Conservation (phyloP, 2,797 vertebrate genomes). For the Gobionotothen gibberifrons region DNA sequence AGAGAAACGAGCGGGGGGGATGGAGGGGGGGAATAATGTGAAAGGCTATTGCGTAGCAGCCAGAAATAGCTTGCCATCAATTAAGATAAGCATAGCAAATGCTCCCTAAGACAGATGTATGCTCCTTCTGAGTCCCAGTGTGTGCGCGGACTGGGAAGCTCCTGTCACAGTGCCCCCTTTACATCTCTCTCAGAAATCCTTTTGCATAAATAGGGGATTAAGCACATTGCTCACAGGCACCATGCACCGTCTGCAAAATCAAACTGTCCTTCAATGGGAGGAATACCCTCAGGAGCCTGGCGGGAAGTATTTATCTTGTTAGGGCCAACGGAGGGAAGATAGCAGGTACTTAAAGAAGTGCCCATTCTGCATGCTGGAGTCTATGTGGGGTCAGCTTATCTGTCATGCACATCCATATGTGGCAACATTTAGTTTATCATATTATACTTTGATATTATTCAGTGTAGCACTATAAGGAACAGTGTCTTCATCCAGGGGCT, state of each 20-base stretch:
- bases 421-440: too few relatives aligned
- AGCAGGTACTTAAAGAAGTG: slow-evolving; percentile 24
- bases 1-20: slow-evolving; percentile 1
- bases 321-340: slow-evolving; percentile 28
- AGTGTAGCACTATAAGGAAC: too few relatives aligned
- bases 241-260: slow-evolving; percentile 44
- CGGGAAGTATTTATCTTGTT: slow-evolving; percentile 53
- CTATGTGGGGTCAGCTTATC: slow-evolving; percentile 15
- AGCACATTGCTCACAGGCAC: slow-evolving; percentile 39
- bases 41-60: slow-evolving; percentile 56
- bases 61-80: slow-evolving; percentile 73
- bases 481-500: too few relatives aligned
- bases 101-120: slow-evolving; percentile 64
- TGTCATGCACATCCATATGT: not conserved
- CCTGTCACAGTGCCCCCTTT: slow-evolving; percentile 42
- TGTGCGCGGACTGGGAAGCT: slow-evolving; percentile 56
- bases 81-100: slow-evolving; percentile 73
- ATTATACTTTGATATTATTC: too few relatives aligned
- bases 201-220: slow-evolving; percentile 59
- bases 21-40: slow-evolving; percentile 38
- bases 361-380: slow-evolving; percentile 10
- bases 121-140: slow-evolving; percentile 57
- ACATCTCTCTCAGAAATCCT: slow-evolving; percentile 48
- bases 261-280: slow-evolving; percentile 40
- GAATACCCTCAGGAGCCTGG: slow-evolving; percentile 26